These are phyloP conservation scores for Scotopteryx bipunctaria DNA, from an alignment of 2,888 invertebrate genomes.

Conservation along the genomic window DNA sequence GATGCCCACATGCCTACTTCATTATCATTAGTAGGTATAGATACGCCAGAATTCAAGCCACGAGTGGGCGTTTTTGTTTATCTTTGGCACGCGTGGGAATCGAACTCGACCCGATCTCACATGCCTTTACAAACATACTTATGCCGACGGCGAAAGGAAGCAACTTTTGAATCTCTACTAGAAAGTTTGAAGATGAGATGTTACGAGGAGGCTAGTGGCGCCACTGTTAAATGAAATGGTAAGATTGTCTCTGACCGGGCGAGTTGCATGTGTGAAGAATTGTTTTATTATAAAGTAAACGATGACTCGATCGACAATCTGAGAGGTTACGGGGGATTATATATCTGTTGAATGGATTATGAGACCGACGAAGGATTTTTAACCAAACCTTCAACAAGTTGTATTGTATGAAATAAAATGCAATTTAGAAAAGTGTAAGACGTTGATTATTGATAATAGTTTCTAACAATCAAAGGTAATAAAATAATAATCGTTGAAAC, in stretches of 20 bases:
- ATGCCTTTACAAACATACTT: conserved; percentile 37
- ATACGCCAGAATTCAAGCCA: conserved; percentile 44
- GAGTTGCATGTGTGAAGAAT: conserved; percentile 47
- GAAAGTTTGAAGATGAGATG: not conserved
- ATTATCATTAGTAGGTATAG: conserved; percentile 57
- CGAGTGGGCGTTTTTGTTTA: conserved; percentile 69
- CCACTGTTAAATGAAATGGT: not conserved
- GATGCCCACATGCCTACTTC: conserved; percentile 52
- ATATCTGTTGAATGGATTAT: conserved; percentile 1
- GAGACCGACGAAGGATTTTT: too few relatives aligned
- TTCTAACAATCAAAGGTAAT: conserved; percentile 15
- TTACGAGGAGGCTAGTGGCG: not conserved
- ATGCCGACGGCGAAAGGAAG: conserved; percentile 1
- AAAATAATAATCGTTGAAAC: conserved; percentile 19
- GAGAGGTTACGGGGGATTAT: conserved; percentile 8
- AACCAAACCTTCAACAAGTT: too few relatives aligned
- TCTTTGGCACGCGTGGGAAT: conserved; percentile 72
- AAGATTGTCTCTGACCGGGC: conserved; percentile 28
- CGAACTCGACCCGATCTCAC: conserved; percentile 57
- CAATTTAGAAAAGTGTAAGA: too few relatives aligned
- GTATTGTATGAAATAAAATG: too few relatives aligned
- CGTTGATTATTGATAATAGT: not conserved
- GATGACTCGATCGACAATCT: conserved; percentile 37
- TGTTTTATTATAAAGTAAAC: conserved; percentile 52
- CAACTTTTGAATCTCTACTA: conserved; percentile 5